Evolutionary conservation across 2,113 vertebrate genomes (phyloP), one percentile per base, ranked within the genome.

Genomic region (Elachura formosa): DNA sequence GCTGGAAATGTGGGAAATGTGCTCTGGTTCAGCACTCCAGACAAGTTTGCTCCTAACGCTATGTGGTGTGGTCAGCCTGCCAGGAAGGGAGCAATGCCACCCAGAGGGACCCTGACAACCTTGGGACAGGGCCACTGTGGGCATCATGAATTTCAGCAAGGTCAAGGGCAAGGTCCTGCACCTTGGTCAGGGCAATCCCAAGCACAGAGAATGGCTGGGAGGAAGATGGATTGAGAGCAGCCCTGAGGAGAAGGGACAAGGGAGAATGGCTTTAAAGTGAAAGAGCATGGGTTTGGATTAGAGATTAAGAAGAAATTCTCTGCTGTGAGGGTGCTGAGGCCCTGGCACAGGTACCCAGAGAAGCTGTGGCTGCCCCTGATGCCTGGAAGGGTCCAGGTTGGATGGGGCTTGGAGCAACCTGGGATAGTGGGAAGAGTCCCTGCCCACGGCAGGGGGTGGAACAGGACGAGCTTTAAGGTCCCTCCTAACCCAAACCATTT

Each of bases 401-500:
- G 40, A 55, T 0, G 0, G 21, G 14, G 12, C 10, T 68, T 55
- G 48, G 46, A 55, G 18, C 22, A 34, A 0, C 8, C 29, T 62
- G 46, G 14, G 6, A 5, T 1, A 20, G 21, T 34, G 46, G 25
- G 8, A 48, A 3, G 2, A 19, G 25, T 19, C n/a, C 12, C 29
- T 68, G 46, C 29, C 45, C 2, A 9, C 7, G 62, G 24, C 54
- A 61, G 24, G 17, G 23, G 1, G 8, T 31, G 34, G 29, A 26
- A 54, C 5, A 2, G 36, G 18, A 16, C 33, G 17, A 33, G 12
- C 31, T 89, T 46, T 62, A 23, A 61, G 31, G 25, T 33, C 7
- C 12, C 22, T 62, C 36, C 55, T 46, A 22, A 48, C 17, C 54
- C 54, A 41, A 62, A 54, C 22, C 14, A 4, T 48, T 68, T 38